phyloP scores from a whole-genome alignment of 2,113 vertebrate species.

The Jacana jacana region DNA sequence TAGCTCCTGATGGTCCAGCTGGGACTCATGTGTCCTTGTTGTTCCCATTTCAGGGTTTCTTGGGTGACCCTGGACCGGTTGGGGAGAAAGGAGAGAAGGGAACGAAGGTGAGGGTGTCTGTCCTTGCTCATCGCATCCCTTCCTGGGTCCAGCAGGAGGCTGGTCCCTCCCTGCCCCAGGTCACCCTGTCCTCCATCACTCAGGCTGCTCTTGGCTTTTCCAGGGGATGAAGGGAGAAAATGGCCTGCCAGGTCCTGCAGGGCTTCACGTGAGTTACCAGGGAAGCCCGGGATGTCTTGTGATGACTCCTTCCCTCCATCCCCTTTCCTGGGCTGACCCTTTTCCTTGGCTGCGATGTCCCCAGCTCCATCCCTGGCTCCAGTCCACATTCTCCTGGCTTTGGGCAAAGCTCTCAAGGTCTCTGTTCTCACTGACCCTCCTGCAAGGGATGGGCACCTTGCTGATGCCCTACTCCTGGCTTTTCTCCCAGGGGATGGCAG shows the following conservation, averaged over 20 bases:
- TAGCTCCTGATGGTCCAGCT: background rate
- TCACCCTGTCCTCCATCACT: background rate
- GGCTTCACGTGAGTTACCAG: slow-evolving; percentile 74
- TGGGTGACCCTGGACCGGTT: slow-evolving; percentile 72
- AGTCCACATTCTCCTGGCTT: fast-evolving
- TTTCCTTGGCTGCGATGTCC: background rate
- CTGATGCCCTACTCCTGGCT: background rate
- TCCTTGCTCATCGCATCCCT: background rate
- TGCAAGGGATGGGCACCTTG: background rate
- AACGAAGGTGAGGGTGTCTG: slow-evolving; percentile 75
- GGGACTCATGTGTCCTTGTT: background rate
- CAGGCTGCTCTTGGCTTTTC: slow-evolving; percentile 19
- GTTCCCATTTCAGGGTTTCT: slow-evolving; percentile 75
- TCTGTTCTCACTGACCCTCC: background rate
- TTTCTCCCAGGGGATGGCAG: slow-evolving; percentile 76
- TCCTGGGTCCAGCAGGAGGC: background rate
- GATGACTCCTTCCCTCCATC: background rate
- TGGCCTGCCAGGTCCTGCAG: slow-evolving; percentile 74
- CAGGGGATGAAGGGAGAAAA: slow-evolving; percentile 79
- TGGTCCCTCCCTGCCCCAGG: background rate
- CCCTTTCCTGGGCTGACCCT: background rate
- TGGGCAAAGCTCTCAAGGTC: background rate
- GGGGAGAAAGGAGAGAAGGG: slow-evolving; percentile 82
- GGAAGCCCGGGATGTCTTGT: background rate
- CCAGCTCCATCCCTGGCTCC: background rate